Evolutionary conservation across 2,888 invertebrate genomes (phyloP).

Genomic region (Leucophenga montana): DNA sequence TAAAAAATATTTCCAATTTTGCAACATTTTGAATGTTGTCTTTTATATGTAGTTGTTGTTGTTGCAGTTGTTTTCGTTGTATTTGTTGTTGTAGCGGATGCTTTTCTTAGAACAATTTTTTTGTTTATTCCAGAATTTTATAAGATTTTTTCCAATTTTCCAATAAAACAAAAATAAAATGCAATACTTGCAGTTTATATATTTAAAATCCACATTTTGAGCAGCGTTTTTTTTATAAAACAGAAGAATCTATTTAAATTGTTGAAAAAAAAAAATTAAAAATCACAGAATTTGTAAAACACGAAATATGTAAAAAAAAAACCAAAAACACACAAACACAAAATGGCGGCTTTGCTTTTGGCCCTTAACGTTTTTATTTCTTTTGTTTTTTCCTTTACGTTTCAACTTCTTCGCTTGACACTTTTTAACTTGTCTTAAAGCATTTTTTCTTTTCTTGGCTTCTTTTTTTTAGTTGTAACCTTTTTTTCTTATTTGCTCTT

Average conservation of each 20-base stretch:
- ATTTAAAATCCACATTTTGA: slow-evolving; percentile 15
- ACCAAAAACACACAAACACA: slow-evolving; percentile 46
- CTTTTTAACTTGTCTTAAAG: slow-evolving; percentile 31
- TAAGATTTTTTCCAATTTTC: not conserved
- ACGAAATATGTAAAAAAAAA: slow-evolving; percentile 1
- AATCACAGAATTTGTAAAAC: slow-evolving; percentile 7
- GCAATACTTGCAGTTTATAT: slow-evolving; percentile 30
- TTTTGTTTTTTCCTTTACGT: slow-evolving; percentile 34
- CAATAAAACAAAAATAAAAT: not conserved
- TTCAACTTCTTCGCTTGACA: slow-evolving; percentile 12
- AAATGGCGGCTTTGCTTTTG: slow-evolving; percentile 51
- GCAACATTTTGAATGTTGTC: slow-evolving; percentile 25
- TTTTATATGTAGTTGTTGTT: slow-evolving; percentile 33
- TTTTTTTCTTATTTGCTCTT: not conserved
- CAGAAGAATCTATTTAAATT: slow-evolving; percentile 34
- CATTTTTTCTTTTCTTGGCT: too few relatives aligned
- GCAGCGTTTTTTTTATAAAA: not conserved
- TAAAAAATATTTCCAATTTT: slow-evolving; percentile 57
- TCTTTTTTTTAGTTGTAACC: not conserved
- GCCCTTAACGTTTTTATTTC: slow-evolving; percentile 44
- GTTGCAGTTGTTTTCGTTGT: slow-evolving; percentile 36
- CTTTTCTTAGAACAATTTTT: slow-evolving; percentile 29
- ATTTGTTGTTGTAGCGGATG: slow-evolving; percentile 24
- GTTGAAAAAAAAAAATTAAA: slow-evolving; percentile 28
- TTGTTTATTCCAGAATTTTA: slow-evolving; percentile 11